phyloP scores from a whole-genome alignment of 2,113 vertebrate species.

The Perognathus longimembris region DNA sequence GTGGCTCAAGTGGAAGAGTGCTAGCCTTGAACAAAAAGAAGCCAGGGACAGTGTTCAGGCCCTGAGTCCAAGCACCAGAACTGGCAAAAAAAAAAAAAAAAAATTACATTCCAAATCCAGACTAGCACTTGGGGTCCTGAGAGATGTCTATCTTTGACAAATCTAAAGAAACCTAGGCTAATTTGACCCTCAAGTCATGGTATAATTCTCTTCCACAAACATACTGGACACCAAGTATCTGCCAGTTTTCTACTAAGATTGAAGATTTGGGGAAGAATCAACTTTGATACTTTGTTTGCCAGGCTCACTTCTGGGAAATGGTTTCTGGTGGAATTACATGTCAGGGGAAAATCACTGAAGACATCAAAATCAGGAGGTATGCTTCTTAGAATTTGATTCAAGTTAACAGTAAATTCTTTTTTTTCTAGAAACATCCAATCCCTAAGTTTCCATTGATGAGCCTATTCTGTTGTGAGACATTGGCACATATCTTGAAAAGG shows the following conservation, averaged over 20 bases:
- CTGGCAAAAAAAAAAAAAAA: too few species aligned
- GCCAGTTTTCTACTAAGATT: background rate
- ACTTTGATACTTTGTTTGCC: background rate
- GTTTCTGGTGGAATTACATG: background rate
- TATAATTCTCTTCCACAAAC: slow-evolving; percentile 27
- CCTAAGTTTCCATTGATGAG: background rate
- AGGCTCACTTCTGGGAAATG: background rate
- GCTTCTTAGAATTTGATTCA: background rate
- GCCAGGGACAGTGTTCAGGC: too few species aligned
- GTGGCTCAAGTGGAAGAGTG: too few species aligned
- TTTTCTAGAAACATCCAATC: background rate
- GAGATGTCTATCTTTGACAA: slow-evolving; percentile 85
- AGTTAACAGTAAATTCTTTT: background rate
- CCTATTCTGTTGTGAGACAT: background rate
- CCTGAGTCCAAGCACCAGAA: too few species aligned
- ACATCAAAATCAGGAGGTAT: background rate
- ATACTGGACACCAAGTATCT: background rate
- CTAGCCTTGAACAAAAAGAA: too few species aligned
- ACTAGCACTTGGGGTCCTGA: slow-evolving; percentile 78
- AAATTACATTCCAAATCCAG: slow-evolving; percentile 70
- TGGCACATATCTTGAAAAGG: slow-evolving; percentile 56
- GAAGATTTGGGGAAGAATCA: background rate
- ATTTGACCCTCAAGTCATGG: slow-evolving; percentile 18
- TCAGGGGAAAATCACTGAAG: background rate
- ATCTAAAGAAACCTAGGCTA: slow-evolving; percentile 81